Percentiles rank a stretch among this genome's conserved stretches.
phyloP scores from a whole-genome alignment of 2,797 vertebrate species.

The Sebastes paucispinis region DNA sequence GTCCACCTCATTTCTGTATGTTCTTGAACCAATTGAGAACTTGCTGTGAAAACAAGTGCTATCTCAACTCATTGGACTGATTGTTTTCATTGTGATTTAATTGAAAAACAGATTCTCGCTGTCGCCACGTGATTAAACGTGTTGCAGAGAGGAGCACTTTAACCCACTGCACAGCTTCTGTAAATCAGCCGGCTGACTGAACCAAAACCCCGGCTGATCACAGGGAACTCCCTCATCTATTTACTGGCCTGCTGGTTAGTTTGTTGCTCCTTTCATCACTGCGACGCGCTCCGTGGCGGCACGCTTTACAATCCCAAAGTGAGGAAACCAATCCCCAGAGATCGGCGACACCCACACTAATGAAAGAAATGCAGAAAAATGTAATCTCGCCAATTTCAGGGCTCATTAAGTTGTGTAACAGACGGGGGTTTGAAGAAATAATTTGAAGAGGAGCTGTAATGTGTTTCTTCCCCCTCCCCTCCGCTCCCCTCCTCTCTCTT shows the following conservation, averaged over 20 bases:
- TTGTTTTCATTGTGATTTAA: conserved; percentile 20
- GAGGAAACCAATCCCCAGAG: conserved; percentile 45
- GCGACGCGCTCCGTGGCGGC: neutral
- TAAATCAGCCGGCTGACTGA: conserved; percentile 48
- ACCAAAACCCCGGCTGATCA: conserved; percentile 30
- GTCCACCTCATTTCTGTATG: neutral
- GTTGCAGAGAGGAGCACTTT: neutral
- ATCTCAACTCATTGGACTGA: neutral
- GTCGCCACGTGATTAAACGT: conserved; percentile 26
- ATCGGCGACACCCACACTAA: conserved; percentile 51
- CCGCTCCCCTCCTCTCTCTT: neutral
- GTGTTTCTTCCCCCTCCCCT: conserved; percentile 8
- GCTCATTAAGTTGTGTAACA: conserved; percentile 74
- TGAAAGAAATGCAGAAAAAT: conserved; percentile 59
- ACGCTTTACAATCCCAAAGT: conserved; percentile 20
- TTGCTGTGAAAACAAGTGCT: conserved; percentile 15
- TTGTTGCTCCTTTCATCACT: conserved; percentile 42
- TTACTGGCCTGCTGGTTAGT: conserved; percentile 47
- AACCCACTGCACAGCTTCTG: conserved; percentile 21
- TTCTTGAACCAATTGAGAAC: neutral
- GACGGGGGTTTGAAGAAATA: conserved; percentile 59
- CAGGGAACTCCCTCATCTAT: conserved; percentile 53
- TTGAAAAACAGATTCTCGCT: conserved; percentile 11
- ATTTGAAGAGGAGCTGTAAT: conserved; percentile 50
- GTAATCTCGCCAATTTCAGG: conserved; percentile 73